Percentiles rank a stretch among this genome's conserved stretches.
These are phyloP conservation scores for Drosophila pseudotakahashii DNA, from an alignment of 2,888 invertebrate genomes.

Conservation along the genomic window DNA sequence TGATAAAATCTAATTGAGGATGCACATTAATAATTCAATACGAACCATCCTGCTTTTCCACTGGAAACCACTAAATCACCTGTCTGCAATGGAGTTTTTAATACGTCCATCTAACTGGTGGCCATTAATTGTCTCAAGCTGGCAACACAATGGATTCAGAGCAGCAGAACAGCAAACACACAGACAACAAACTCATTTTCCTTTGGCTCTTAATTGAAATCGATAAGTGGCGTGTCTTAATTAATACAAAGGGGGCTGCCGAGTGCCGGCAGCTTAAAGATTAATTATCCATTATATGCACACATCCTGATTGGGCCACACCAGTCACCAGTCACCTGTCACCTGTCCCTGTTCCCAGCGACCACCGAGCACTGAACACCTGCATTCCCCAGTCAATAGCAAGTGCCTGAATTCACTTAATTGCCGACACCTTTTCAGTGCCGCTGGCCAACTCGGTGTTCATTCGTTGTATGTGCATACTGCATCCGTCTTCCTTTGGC, in stretches of 20 bases:
- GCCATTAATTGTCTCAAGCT: not conserved
- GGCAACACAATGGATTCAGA: not conserved
- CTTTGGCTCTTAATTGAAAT: conserved; percentile 9
- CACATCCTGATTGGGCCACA: conserved; percentile 24
- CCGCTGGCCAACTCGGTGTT: conserved; percentile 1
- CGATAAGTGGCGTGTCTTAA: conserved; percentile 42
- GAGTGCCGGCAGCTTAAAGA: conserved; percentile 50
- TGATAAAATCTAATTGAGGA: no score
- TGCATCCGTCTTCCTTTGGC: conserved; percentile 15
- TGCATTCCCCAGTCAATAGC: conserved; percentile 31
- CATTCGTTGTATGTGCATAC: no score
- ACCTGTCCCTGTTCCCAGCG: conserved; percentile 34
- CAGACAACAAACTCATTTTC: not conserved
- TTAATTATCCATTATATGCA: conserved; percentile 61
- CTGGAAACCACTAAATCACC: not conserved
- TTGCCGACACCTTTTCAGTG: conserved; percentile 65
- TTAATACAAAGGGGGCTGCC: conserved; percentile 52
- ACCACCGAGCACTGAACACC: conserved; percentile 32
- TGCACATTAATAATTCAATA: no score
- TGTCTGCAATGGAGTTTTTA: not conserved
- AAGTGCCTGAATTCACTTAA: conserved; percentile 73
- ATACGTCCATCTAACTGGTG: not conserved
- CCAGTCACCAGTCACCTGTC: not conserved
- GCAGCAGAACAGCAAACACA: no score
- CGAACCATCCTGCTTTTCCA: not conserved